Evolutionary conservation across 2,113 vertebrate species (phyloP).

Genomic region (Paraplagusia blochii): DNA sequence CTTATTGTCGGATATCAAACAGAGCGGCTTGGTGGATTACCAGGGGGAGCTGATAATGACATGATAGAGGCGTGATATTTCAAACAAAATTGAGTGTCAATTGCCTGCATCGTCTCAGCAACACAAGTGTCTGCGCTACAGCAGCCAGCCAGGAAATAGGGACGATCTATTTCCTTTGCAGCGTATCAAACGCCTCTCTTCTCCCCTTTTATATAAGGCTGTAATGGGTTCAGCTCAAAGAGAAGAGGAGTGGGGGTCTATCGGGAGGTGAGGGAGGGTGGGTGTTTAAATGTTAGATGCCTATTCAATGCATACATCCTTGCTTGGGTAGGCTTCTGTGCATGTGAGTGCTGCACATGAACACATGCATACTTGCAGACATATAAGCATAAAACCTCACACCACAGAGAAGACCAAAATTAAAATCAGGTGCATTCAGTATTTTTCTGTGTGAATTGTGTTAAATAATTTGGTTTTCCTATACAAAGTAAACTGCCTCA

Average conservation of each 20-base stretch:
- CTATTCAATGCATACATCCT: slow-evolving; percentile 51
- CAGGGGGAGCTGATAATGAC: slow-evolving; percentile 77
- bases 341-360: slow-evolving; percentile 20
- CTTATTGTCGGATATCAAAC: slow-evolving; percentile 77
- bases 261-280: slow-evolving; percentile 21
- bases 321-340: slow-evolving; percentile 22
- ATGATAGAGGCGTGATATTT: slow-evolving; percentile 76
- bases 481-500: too few species aligned
- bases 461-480: too few species aligned
- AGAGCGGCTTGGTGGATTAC: slow-evolving; percentile 77
- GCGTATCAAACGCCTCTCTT: slow-evolving; percentile 67
- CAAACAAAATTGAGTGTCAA: slow-evolving; percentile 80
- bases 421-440: too few species aligned
- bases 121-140: slow-evolving; percentile 58
- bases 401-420: slow-evolving; percentile 29
- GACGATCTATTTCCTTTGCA: slow-evolving; percentile 73
- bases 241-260: slow-evolving; percentile 44
- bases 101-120: slow-evolving; percentile 74
- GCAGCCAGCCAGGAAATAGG: slow-evolving; percentile 74
- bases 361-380: slow-evolving; percentile 8
- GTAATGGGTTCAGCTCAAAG: slow-evolving; percentile 62
- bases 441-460: too few species aligned
- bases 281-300: slow-evolving; percentile 44
- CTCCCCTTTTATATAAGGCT: slow-evolving; percentile 55
- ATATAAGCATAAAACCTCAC: slow-evolving; percentile 38